A percentile compares a stretch with the other conserved stretches of the same genome.
These are phyloP conservation scores for Pelecanoides urinatrix DNA, from an alignment of 2,113 vertebrate species.

Conservation along the genomic window DNA sequence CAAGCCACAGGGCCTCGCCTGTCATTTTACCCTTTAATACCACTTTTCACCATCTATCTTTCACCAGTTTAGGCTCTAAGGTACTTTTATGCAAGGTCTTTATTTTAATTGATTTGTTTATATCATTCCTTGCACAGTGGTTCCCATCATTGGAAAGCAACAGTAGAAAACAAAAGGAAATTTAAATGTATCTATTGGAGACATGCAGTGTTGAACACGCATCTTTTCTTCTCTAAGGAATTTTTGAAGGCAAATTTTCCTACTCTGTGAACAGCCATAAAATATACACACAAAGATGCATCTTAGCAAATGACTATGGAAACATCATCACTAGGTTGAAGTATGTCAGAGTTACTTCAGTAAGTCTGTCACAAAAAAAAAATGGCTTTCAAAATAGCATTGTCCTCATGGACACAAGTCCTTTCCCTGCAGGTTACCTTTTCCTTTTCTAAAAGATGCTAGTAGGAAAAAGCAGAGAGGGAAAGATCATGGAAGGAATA, in stretches of 20 bases:
- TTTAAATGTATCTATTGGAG: background rate
- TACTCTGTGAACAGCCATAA: background rate
- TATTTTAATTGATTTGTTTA: background rate
- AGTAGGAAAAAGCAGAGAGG: background rate
- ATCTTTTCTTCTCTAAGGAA: background rate
- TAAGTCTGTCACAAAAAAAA: background rate
- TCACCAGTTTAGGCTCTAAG: background rate
- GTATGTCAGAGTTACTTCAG: background rate
- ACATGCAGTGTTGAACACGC: background rate
- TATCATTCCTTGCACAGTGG: background rate
- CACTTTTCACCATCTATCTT: background rate
- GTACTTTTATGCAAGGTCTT: background rate
- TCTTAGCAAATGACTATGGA: background rate
- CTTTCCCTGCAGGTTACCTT: background rate
- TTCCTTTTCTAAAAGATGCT: background rate
- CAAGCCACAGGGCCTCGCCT: background rate
- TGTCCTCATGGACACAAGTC: background rate
- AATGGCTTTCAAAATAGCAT: background rate
- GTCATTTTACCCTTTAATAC: background rate
- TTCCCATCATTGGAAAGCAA: background rate
- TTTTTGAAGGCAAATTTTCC: background rate
- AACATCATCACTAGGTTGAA: background rate
- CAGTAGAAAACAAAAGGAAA: background rate
- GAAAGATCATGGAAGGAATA: background rate
- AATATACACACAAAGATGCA: background rate